Base-by-base conservation (phyloP, 2,113 vertebrate species). In the Oncorhynchus tshawytscha region DNA sequence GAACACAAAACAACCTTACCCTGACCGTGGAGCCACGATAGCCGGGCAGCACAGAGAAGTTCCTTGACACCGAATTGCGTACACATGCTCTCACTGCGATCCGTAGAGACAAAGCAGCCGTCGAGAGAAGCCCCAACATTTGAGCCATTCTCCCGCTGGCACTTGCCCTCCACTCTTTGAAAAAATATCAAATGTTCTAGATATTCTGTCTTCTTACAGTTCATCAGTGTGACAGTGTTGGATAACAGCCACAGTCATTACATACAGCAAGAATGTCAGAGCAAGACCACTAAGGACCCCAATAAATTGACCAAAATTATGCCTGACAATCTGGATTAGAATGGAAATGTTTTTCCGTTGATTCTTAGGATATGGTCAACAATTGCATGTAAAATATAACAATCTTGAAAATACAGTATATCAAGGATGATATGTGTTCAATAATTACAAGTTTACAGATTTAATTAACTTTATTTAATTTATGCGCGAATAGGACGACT, bases 101-200 rank as follows among this genome's bases (percentile, higher is more conserved):
- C 20, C 85, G 84, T 5, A 90, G 6, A 57, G 86, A 83, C 75
- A 67, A 34, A 34, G 67, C 73, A 59, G 81, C 82, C 31, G 78
- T 84, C 22, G 90, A 91, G 72, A 94, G 82, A 62, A 93, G 85
- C 83, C 90, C 89, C 68, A 92, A 49, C 59, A 90, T 8, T 68
- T 34, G 87, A 81, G 86, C 83, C 91, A 92, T 93, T 1, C 81
- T 90, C 78, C 72, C 60, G 22, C 34, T 3, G 59, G 76, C 59
- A 3, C 31, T 29, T 13, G 34, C 11, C 69, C 13, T 1, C 12
- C 8, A 20, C 60, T 20, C 31, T 2, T 13, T 22, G 3, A 2
- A 16, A 31, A 73, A 67, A 18, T 54, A 13, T 1, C 3, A 22
- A 2, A 3, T 45, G 8, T 48, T 25, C 15, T 45, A 3, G 3